phyloP scores from a whole-genome alignment of 2,797 vertebrate genomes.

The Phylloscopus collybita region DNA sequence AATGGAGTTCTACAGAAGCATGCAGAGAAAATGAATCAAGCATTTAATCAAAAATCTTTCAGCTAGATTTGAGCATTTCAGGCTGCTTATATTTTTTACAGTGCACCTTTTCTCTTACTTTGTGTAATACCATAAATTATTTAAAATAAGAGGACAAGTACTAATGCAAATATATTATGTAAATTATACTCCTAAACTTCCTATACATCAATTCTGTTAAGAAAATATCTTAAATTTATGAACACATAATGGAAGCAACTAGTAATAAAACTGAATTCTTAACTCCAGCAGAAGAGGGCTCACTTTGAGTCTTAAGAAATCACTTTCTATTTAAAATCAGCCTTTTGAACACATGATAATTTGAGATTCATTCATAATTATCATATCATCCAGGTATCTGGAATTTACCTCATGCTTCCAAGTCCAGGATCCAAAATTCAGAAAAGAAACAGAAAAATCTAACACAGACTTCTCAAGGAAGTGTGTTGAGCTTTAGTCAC shows the following conservation, averaged over 20 bases:
- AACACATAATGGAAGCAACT: neutral
- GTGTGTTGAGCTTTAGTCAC: neutral
- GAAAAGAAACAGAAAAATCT: neutral
- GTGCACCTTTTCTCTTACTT: neutral
- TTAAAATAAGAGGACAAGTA: neutral
- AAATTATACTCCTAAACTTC: neutral
- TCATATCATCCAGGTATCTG: neutral
- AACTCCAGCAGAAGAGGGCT: neutral
- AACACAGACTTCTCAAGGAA: neutral
- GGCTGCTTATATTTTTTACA: neutral
- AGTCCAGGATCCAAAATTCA: neutral
- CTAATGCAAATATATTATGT: neutral
- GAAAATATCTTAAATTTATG: neutral
- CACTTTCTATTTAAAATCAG: neutral
- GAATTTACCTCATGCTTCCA: neutral
- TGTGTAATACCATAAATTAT: neutral
- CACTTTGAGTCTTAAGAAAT: neutral
- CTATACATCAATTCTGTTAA: neutral
- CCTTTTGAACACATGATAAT: rapidly evolving
- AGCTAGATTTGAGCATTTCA: neutral
- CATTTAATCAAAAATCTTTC: constrained; percentile 16
- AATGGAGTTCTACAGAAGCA: neutral
- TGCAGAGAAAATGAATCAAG: constrained; percentile 24
- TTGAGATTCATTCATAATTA: neutral
- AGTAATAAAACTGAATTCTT: neutral